Conservation (phyloP, 1,140 invertebrate species). For the Heliconius hewitsoni region DNA sequence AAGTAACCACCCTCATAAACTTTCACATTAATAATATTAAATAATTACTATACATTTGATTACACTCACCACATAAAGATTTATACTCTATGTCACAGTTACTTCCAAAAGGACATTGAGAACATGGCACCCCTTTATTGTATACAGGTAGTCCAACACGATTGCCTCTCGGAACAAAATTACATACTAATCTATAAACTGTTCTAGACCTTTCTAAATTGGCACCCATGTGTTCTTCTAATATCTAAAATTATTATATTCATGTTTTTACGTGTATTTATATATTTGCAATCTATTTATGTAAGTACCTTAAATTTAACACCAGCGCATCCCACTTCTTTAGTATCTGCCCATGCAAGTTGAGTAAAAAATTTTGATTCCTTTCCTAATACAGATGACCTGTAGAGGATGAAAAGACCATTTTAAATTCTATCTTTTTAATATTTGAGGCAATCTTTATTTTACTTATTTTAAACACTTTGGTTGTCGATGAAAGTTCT, state of each 20-base stretch:
- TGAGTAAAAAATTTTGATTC: conserved; percentile 79
- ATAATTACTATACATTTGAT: conserved; percentile 8
- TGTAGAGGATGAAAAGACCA: conserved; percentile 15
- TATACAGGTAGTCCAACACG: conserved; percentile 65
- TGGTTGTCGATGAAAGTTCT: too few relatives aligned
- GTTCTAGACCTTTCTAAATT: conserved; percentile 15
- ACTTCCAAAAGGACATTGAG: conserved; percentile 52
- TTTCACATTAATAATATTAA: too few relatives aligned
- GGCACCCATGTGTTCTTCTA: neutral
- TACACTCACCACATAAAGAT: conserved; percentile 54
- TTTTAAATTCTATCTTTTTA: too few relatives aligned
- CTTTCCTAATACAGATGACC: conserved; percentile 34
- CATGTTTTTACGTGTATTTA: neutral
- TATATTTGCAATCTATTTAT: neutral
- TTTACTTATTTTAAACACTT: too few relatives aligned
- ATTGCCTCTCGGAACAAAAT: conserved; percentile 76
- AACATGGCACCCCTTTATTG: conserved; percentile 56
- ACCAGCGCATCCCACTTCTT: conserved; percentile 80
- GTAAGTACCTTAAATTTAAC: conserved; percentile 45
- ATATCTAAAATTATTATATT: conserved; percentile 13
- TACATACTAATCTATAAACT: conserved; percentile 69
- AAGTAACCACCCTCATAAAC: too few relatives aligned
- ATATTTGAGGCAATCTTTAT: too few relatives aligned
- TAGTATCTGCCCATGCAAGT: conserved; percentile 80
- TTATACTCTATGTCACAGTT: conserved; percentile 50